phyloP scores from a whole-genome alignment of 2,888 invertebrate genomes.

The Aphrophora alni region DNA sequence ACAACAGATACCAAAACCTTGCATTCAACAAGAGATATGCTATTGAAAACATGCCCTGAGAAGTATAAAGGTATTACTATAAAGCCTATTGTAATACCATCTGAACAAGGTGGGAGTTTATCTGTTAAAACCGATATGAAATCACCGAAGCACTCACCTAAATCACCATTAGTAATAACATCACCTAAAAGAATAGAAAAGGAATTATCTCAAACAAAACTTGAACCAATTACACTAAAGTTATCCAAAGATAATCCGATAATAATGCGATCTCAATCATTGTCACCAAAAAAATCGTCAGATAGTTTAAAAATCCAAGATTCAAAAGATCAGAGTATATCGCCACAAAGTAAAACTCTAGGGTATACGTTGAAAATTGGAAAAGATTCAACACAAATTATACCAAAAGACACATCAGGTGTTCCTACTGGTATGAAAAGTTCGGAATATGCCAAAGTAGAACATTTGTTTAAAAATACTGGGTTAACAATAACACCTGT shows the following conservation, averaged over 20 bases:
- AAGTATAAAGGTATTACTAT: background rate
- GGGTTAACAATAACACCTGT: constrained; percentile 41
- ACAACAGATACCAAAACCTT: background rate
- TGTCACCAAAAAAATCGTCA: constrained; percentile 29
- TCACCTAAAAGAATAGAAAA: constrained; percentile 18
- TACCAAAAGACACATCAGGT: constrained; percentile 39
- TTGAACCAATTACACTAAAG: constrained; percentile 44
- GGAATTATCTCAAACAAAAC: constrained; percentile 28
- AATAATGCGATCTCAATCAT: constrained; percentile 34
- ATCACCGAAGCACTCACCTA: background rate
- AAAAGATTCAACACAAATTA: constrained; percentile 46
- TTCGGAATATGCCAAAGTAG: constrained; percentile 39
- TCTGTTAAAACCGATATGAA: background rate
- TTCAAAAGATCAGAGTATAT: background rate
- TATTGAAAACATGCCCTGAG: background rate
- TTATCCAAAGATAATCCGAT: constrained; percentile 44
- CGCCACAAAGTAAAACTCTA: constrained; percentile 42
- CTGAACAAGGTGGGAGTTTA: background rate
- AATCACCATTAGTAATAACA: background rate
- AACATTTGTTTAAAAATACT: constrained; percentile 39
- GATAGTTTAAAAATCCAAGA: background rate
- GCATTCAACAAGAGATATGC: background rate
- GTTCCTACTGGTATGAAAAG: constrained; percentile 17
- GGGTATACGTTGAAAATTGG: constrained; percentile 48
- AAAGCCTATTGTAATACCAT: background rate